Percentiles rank a stretch among this genome's conserved stretches.
These are phyloP conservation scores for Agrochola macilenta DNA, from an alignment of 2,888 invertebrate genomes.

Conservation along the genomic window DNA sequence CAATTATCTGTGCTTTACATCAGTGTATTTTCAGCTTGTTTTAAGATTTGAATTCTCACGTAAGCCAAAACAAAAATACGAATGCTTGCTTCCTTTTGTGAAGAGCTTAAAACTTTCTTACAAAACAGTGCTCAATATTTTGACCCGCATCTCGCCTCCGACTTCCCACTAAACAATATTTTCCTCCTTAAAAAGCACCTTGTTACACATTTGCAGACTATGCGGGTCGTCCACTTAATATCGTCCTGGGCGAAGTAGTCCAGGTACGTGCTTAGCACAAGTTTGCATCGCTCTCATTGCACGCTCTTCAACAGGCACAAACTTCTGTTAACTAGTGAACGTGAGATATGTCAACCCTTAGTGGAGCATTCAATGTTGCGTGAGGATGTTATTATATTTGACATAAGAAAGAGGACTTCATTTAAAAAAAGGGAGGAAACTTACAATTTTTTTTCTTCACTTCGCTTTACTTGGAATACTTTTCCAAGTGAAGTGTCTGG, in stretches of 20 bases:
- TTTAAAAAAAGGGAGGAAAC: not conserved
- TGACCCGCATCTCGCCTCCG: not conserved
- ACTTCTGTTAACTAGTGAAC: constrained; percentile 60
- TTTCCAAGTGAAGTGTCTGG: not conserved
- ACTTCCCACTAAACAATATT: constrained; percentile 1
- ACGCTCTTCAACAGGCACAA: constrained; percentile 37
- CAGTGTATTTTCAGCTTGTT: not conserved
- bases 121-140: not conserved
- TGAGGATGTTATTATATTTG: not conserved
- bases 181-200: constrained; percentile 14
- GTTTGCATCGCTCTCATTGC: constrained; percentile 56
- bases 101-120: not conserved
- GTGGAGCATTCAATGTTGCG: not conserved
- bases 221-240: constrained; percentile 40
- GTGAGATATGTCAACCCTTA: constrained; percentile 27
- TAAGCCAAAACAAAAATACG: not conserved
- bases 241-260: not conserved
- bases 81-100: not conserved
- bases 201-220: constrained; percentile 17
- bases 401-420: not conserved
- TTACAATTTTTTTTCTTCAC: not conserved
- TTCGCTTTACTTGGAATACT: not conserved
- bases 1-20: not conserved
- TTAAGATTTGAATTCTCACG: not conserved
- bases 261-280: constrained; percentile 46